Base-by-base conservation (phyloP, 2,797 vertebrate species). In the Acipenser ruthenus region DNA sequence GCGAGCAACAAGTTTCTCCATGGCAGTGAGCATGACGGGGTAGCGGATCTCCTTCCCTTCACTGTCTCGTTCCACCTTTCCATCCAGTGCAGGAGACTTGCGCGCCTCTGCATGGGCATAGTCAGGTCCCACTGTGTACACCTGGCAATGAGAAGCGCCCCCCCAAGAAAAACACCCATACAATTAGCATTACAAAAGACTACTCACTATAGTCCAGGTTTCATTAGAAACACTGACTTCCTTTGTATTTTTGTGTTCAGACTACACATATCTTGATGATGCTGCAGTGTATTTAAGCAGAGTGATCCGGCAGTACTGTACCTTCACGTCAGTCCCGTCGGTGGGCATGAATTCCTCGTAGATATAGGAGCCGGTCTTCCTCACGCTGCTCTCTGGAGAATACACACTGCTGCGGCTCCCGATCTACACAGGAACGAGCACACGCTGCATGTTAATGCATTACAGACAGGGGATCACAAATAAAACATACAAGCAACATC, bases 341-440 rank as follows among this genome's bases (percentile, higher is more conserved):
- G 97, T 99, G n/a, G 97, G 94, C 97, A 99, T 99, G 80, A 99
- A 99, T 73, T 99, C 95, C 77, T 99, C 97, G n/a, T 99, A 99
- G 77, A 99, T 99, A 83, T 99, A 99, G 0, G 97, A 99, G 10
- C 97, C 97, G 0, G 97, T 99, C 83, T 99, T 99, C 73, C 97
- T 91, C 73, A 99, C 96, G 0, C 80, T 93, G 90, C 94, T 99
- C 86, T 99, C 97, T 3, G 97, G 95, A 6, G 97, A 99, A 78
- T 99, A 99, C 64, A 99, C 97, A 0, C 97, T 99, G 78, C 96
- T 99, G 15, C 97, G 89, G 78, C 97, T 99, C 69, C 97, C 97
- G 8, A 99, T 98, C 97, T 99, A 69, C 2, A 78, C 18, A 6
- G 68, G 6, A 66, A n/a, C 69, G 47, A 7, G n/a, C 52, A 8